A percentile compares a stretch with the other conserved stretches of the same genome.
Evolutionary conservation across 1,140 invertebrate species (phyloP).

Genomic region (Brachionus manjavacas): DNA sequence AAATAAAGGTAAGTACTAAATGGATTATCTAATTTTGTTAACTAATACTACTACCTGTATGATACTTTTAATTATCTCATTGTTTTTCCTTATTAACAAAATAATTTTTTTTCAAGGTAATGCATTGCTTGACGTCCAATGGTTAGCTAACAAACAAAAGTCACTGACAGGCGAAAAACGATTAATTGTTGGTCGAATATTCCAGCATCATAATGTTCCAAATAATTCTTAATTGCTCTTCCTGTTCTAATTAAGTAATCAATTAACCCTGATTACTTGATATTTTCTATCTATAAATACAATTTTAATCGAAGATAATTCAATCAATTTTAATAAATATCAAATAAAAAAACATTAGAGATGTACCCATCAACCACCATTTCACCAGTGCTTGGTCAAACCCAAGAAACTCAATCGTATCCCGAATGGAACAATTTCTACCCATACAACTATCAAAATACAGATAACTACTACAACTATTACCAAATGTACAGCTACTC

Average conservation of each 20-base stretch:
- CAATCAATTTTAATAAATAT: not conserved
- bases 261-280: not conserved
- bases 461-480: not conserved
- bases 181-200: slow-evolving; percentile 37
- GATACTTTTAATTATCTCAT: slow-evolving; percentile 33
- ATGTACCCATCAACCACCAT: not conserved
- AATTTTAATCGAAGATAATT: not conserved
- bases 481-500: slow-evolving; percentile 1
- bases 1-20: slow-evolving; percentile 31
- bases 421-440: not conserved
- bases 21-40: slow-evolving; percentile 32
- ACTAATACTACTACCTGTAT: not conserved
- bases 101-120: slow-evolving; percentile 4
- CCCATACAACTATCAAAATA: not conserved
- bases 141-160: not conserved
- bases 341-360: not conserved
- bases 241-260: slow-evolving; percentile 40
- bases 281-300: not conserved
- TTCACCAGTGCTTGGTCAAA: not conserved
- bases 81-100: slow-evolving; percentile 20
- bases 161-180: slow-evolving; percentile 30
- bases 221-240: slow-evolving; percentile 14
- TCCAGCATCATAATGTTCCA: slow-evolving; percentile 39
- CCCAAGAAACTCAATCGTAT: not conserved
- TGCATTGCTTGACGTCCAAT: not conserved